Base-by-base conservation (phyloP, 2,797 vertebrate genomes). In the Avahi laniger region DNA sequence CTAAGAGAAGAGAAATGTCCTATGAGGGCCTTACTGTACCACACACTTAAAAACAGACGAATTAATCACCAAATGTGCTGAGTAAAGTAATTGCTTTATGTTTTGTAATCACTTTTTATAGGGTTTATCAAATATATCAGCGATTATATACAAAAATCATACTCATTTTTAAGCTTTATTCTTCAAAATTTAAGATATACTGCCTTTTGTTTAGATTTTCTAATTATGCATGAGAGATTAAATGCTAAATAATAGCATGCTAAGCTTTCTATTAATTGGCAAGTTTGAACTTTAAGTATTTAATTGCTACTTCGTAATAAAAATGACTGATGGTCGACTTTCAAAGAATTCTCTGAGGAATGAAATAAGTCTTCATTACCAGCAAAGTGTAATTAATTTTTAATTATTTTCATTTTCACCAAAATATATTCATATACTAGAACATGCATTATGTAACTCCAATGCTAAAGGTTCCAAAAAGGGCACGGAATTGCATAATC, bases 361-460 rank as follows among this genome's bases (percentile, higher is more conserved):
- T 93, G 46, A 94, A 97, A 97, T 85, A 97, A 88, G 87, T 97
- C 95, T 97, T 98, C 75, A 93, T 98, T 98, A 95, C 35, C 65
- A 97, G 0, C 0, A 79, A 22, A 84, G 91, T 87, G 46, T 97
- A 97, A 97, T 98, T 98, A 97, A 97, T 96, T 96, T 96, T 97
- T 97, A 97, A 98, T 98, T 98, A 96, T 98, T 98, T 98, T 97
- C 97, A 96, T 98, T 98, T 98, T 97, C 97, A 41, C 89, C 54
- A 93, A 97, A 98, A 97, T 97, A 96, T 88, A 76, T 97, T 98
- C 96, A 92, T 95, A 93, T 35, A 18, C 81, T 97, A 83, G 75
- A 98, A 97, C 86, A 96, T 98, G 97, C 95, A 94, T 98, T 98
- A 97, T 96, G 91, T 98, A 98, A 98, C 52, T 88, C 52, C 93